Evolutionary conservation across 2,113 vertebrate species (phyloP), one percentile per base, ranked within the genome.

Genomic region (Phyllostomus hastatus): DNA sequence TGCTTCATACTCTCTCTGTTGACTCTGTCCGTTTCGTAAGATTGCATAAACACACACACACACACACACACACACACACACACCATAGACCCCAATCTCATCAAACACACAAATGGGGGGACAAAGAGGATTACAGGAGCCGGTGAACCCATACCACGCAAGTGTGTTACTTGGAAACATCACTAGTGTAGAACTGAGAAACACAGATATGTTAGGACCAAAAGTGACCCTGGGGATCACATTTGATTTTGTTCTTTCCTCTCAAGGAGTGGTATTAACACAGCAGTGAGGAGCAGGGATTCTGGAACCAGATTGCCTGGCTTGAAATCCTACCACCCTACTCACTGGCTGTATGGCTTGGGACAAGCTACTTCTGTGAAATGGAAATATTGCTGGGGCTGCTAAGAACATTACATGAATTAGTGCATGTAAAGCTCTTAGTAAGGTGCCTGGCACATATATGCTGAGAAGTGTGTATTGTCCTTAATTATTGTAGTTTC

Each of bases 381-480:
- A 11, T 7, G 35, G 35, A 52, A 17, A 14, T 4, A 10, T 5
- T 1, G 0, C 1, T 0, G 1, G 61, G 20, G n/a, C 35, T 20
- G 7, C 33, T 7, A 12, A 28, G 46, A n/a, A 64, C 59, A 19
- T 26, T 0, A 11, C 12, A 5, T 6, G 17, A 26, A 4, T 66
- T 15, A 17, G 61, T 14, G 10, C 38, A 24, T 0, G 10, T 0
- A 9, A 20, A 64, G 3, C 9, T 26, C 46, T 46, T 8, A 88
- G 69, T 54, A 15, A 26, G 1, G 12, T 11, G 33, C n/a, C 52
- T 0, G 28, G 28, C 35, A 64, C 5, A 2, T 2, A 0, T 1
- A 10, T 0, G 4, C 22, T 7, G 28, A 10, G 0, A 19, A 33
- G 15, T 14, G 50, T 10, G 26, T 33, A 16, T 59, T 91, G 33